A percentile compares a stretch with the other conserved stretches of the same genome.
These are phyloP conservation scores for Opisthograptis luteolata DNA, from an alignment of 2,888 invertebrate genomes.

Conservation along the genomic window DNA sequence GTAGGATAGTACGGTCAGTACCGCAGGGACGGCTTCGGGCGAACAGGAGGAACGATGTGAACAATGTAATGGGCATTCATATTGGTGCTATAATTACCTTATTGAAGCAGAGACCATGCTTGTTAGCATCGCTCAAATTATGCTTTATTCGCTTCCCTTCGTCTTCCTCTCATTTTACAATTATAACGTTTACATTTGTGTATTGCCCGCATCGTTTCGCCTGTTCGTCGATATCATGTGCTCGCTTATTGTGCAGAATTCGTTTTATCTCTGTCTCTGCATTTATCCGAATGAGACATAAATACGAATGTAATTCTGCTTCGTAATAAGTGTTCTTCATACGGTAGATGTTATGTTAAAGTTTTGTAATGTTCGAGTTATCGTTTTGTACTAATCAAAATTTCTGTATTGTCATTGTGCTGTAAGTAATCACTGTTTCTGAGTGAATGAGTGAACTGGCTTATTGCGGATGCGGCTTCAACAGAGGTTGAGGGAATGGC, in stretches of 20 bases:
- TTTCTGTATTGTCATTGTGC: slow-evolving; percentile 45
- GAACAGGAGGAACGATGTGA: slow-evolving; percentile 35
- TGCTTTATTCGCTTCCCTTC: slow-evolving; percentile 13
- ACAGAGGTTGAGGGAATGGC: not conserved
- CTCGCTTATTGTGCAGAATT: slow-evolving; percentile 62
- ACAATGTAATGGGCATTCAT: slow-evolving; percentile 17
- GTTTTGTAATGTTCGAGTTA: slow-evolving; percentile 47
- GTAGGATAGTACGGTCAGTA: slow-evolving; percentile 42
- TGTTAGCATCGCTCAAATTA: not conserved
- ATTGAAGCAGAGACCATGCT: not conserved
- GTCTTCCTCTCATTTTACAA: slow-evolving; percentile 21
- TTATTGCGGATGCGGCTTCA: slow-evolving; percentile 1
- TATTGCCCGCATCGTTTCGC: slow-evolving; percentile 33
- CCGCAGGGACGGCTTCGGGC: slow-evolving; percentile 43
- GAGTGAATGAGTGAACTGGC: slow-evolving; percentile 7
- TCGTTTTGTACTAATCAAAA: slow-evolving; percentile 51
- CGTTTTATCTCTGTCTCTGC: slow-evolving; percentile 70
- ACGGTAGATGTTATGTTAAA: slow-evolving; percentile 41
- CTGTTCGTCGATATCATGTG: slow-evolving; percentile 36
- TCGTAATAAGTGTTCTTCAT: slow-evolving; percentile 43
- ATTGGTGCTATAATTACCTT: slow-evolving; percentile 22
- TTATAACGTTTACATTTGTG: slow-evolving; percentile 2
- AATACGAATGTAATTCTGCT: slow-evolving; percentile 57
- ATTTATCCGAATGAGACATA: slow-evolving; percentile 78
- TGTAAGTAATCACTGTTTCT: slow-evolving; percentile 34